Conservation (phyloP, 2,113 vertebrate genomes). For the Craseonycteris thonglongyai region DNA sequence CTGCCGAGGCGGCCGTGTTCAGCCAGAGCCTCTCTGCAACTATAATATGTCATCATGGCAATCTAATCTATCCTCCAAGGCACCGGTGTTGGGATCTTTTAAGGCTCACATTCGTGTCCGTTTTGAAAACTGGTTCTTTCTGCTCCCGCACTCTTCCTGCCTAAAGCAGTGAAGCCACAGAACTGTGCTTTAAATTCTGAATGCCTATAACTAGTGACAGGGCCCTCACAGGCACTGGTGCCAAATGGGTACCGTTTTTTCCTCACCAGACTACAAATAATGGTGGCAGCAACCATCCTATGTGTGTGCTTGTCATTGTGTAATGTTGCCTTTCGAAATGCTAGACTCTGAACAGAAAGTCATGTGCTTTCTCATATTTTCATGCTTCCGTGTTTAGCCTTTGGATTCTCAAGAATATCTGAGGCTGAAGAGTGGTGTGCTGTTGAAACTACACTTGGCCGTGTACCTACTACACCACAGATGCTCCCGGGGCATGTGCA, state of each 20-base stretch:
- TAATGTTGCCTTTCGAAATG: neutral
- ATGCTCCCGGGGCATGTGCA: neutral
- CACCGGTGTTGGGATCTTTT: neutral
- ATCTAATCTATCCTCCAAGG: neutral
- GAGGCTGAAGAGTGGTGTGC: neutral
- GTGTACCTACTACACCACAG: neutral
- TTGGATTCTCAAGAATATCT: neutral
- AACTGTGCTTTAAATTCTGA: conserved; percentile 21
- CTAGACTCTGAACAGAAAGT: neutral
- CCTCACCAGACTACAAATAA: neutral
- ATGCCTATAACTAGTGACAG: neutral
- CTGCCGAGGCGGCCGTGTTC: neutral
- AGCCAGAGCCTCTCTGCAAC: conserved; percentile 7
- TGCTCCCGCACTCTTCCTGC: conserved; percentile 26
- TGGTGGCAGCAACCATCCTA: neutral
- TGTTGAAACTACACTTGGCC: neutral
- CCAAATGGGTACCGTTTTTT: neutral
- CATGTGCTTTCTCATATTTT: neutral
- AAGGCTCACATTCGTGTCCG: neutral
- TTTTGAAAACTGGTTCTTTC: conserved; percentile 46
- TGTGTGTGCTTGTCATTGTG: neutral
- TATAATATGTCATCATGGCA: neutral
- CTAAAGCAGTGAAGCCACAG: conserved; percentile 8
- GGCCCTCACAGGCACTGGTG: neutral
- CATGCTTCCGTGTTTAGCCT: neutral